Evolutionary conservation across 1,140 invertebrate species (phyloP).

Genomic region (Drosophila ficusphila): DNA sequence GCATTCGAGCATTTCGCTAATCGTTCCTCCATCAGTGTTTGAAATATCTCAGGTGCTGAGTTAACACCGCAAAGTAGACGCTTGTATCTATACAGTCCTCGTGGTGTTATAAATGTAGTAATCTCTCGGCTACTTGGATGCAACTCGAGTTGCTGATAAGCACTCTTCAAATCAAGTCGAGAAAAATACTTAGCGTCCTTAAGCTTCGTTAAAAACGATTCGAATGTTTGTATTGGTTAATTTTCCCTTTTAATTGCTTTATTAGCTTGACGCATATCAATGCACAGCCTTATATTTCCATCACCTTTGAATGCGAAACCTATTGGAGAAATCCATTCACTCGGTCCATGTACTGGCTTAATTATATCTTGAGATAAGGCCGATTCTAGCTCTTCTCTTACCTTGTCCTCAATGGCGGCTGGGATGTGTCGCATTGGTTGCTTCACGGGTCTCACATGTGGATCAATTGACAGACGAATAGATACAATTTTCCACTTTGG

Average conservation of each 20-base stretch:
- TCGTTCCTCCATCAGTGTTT: slow-evolving; percentile 1
- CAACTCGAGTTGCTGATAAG: slow-evolving; percentile 15
- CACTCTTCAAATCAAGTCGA: too few species aligned
- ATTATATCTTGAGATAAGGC: slow-evolving; percentile 1
- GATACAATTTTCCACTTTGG: neutral
- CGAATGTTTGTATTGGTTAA: neutral
- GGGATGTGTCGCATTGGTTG: neutral
- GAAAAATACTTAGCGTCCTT: slow-evolving; percentile 10
- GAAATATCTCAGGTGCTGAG: slow-evolving; percentile 19
- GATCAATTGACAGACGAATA: neutral
- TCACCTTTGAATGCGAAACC: slow-evolving; percentile 19
- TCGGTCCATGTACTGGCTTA: neutral
- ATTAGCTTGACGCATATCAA: slow-evolving; percentile 26
- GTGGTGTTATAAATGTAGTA: slow-evolving; percentile 6
- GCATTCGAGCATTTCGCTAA: neutral
- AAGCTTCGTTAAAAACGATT: slow-evolving; percentile 6
- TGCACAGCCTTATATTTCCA: slow-evolving; percentile 24
- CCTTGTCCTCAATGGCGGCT: neutral
- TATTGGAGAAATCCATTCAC: slow-evolving; percentile 6
- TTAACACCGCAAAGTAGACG: slow-evolving; percentile 12
- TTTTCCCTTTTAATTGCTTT: slow-evolving; percentile 2
- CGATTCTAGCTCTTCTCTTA: neutral
- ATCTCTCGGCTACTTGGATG: slow-evolving; percentile 14
- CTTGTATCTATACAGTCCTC: slow-evolving; percentile 17
- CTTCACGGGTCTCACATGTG: neutral